Conservation (phyloP, 2,888 invertebrate genomes). For the Trissolcus japonicus region DNA sequence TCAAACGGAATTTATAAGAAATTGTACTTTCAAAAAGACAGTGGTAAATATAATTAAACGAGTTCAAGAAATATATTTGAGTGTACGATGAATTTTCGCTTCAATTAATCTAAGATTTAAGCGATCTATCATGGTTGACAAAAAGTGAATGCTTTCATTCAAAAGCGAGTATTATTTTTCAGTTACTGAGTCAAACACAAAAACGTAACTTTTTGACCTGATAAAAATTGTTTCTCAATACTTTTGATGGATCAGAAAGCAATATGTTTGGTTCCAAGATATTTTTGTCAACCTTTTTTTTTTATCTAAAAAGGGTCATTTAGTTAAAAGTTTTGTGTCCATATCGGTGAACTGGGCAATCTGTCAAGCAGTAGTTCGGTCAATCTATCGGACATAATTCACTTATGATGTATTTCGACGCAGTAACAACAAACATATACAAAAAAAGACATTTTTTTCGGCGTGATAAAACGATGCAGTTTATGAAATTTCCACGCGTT, state of each 20-base stretch:
- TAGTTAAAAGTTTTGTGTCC: constrained; percentile 38
- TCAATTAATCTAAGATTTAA: not conserved
- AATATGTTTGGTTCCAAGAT: constrained; percentile 7
- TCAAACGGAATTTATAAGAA: not conserved
- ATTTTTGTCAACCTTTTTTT: constrained; percentile 32
- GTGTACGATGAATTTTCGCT: not conserved
- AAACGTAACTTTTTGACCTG: not conserved
- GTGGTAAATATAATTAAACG: no score
- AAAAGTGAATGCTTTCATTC: not conserved
- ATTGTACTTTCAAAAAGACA: no score
- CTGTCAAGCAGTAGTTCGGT: constrained; percentile 34
- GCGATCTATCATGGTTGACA: not conserved
- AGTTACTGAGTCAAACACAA: not conserved
- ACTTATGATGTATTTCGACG: constrained; percentile 26
- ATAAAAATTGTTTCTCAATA: not conserved
- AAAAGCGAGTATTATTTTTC: not conserved
- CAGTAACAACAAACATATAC: constrained; percentile 9
- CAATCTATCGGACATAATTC: constrained; percentile 35
- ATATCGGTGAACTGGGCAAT: constrained; percentile 31
- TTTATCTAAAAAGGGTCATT: constrained; percentile 26
- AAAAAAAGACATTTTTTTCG: constrained; percentile 9
- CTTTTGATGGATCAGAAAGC: not conserved
- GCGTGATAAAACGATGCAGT: not conserved
- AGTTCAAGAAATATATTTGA: no score
- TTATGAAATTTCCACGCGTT: constrained; percentile 1